These are phyloP conservation scores for Thumatha senex DNA, from an alignment of 2,888 invertebrate species.

Conservation along the genomic window DNA sequence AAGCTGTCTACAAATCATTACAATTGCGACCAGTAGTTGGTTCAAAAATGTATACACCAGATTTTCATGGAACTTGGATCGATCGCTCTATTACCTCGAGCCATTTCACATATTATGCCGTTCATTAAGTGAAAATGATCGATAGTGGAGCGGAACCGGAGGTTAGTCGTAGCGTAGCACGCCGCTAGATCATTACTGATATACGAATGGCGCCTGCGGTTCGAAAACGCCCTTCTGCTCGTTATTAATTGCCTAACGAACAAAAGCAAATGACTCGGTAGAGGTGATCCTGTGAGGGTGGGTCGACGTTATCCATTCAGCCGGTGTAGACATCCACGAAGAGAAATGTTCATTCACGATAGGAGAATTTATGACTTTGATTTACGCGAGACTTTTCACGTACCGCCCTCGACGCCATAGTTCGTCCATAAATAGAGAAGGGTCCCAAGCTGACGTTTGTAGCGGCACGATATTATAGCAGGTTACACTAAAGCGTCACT, in stretches of 20 bases:
- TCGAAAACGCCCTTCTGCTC: constrained; percentile 75
- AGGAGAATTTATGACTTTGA: constrained; percentile 82
- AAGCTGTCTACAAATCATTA: too few species aligned
- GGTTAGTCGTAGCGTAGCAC: constrained; percentile 52
- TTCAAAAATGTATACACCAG: constrained; percentile 16
- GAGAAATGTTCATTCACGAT: constrained; percentile 83
- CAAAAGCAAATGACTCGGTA: constrained; percentile 82
- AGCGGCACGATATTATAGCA: constrained; percentile 70
- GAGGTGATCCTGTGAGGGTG: constrained; percentile 79
- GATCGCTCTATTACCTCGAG: constrained; percentile 21
- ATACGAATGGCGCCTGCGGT: constrained; percentile 73
- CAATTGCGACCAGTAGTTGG: not conserved
- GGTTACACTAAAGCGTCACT: constrained; percentile 58
- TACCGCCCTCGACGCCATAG: constrained; percentile 60
- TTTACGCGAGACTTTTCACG: constrained; percentile 79
- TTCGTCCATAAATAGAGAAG: constrained; percentile 72
- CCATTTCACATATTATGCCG: constrained; percentile 49
- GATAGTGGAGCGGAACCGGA: constrained; percentile 59
- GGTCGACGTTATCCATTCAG: constrained; percentile 81
- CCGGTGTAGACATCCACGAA: constrained; percentile 77
- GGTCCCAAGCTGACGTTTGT: constrained; percentile 66
- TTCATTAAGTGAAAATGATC: constrained; percentile 68
- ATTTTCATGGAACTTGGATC: constrained; percentile 14
- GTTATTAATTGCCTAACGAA: constrained; percentile 81
- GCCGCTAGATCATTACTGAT: constrained; percentile 77